These are phyloP conservation scores for Anoura caudifer DNA, from an alignment of 2,113 vertebrate genomes.

Conservation along the genomic window DNA sequence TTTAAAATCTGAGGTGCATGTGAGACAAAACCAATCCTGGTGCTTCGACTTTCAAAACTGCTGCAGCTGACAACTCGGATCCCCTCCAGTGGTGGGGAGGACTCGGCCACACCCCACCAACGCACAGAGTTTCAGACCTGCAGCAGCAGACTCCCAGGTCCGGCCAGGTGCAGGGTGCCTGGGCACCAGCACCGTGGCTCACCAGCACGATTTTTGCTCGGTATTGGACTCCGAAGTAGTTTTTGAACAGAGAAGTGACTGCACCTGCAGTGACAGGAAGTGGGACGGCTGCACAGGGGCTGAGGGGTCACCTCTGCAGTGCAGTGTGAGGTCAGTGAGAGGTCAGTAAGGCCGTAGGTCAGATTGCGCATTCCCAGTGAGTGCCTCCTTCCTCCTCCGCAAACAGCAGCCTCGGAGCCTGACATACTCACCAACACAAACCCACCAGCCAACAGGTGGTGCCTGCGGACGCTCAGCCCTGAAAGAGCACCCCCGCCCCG, in stretches of 20 bases:
- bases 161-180: neutral
- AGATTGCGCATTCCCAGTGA: neutral
- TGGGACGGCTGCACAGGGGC: neutral
- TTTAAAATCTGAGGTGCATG: neutral
- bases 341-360: neutral
- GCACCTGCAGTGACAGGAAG: neutral
- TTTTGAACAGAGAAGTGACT: neutral
- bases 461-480: neutral
- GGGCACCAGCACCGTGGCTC: fast-evolving
- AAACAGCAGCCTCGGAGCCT: neutral
- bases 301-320: neutral
- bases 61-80: neutral
- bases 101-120: neutral
- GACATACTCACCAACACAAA: neutral
- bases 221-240: neutral
- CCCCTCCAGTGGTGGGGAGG: too few species aligned
- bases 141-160: too few species aligned
- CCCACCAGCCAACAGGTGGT: neutral
- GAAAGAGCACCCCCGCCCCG: neutral
- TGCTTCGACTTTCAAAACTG: neutral
- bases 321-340: neutral
- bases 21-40: neutral
- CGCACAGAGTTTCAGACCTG: neutral
- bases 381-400: neutral
- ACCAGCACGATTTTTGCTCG: neutral